These are phyloP conservation scores for Sinohyriopsis cumingii DNA, from an alignment of 2,888 invertebrate genomes.

Conservation along the genomic window DNA sequence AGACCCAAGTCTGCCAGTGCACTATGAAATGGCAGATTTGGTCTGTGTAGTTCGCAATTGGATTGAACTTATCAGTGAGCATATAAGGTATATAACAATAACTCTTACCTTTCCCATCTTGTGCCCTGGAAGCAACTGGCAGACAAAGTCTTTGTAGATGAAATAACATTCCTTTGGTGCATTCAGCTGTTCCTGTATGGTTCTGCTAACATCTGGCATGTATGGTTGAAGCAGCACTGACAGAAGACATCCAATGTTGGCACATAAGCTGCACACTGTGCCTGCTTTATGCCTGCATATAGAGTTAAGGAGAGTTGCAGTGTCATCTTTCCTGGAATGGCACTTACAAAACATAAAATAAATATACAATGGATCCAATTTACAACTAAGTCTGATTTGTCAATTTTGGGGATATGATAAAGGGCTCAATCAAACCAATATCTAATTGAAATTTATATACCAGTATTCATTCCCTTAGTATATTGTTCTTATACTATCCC, in stretches of 20 bases:
- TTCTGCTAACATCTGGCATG: conserved; percentile 86
- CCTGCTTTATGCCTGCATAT: conserved; percentile 75
- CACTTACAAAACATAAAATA: too few relatives aligned
- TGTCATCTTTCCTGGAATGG: too few relatives aligned
- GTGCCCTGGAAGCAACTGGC: conserved; percentile 84
- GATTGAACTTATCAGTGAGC: too few relatives aligned
- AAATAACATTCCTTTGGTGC: conserved; percentile 73
- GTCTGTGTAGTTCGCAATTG: too few relatives aligned
- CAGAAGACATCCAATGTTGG: conserved; percentile 85
- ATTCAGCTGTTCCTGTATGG: conserved; percentile 83
- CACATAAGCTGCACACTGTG: conserved; percentile 88
- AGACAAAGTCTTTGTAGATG: conserved; percentile 67
- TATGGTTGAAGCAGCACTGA: conserved; percentile 89
- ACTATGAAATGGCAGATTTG: too few relatives aligned
- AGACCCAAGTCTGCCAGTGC: not conserved
- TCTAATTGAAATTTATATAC: too few relatives aligned
- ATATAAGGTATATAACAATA: conserved; percentile 4
- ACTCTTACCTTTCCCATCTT: conserved; percentile 81
- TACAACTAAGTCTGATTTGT: too few relatives aligned
- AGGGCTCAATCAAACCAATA: too few relatives aligned
- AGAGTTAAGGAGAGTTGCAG: not conserved
- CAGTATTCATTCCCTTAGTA: too few relatives aligned
- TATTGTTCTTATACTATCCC: too few relatives aligned
- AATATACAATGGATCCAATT: too few relatives aligned
- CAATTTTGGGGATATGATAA: too few relatives aligned